Evolutionary conservation across 2,888 invertebrate genomes (phyloP), one percentile per base, ranked within the genome.

Genomic region (Tetranychus piercei): DNA sequence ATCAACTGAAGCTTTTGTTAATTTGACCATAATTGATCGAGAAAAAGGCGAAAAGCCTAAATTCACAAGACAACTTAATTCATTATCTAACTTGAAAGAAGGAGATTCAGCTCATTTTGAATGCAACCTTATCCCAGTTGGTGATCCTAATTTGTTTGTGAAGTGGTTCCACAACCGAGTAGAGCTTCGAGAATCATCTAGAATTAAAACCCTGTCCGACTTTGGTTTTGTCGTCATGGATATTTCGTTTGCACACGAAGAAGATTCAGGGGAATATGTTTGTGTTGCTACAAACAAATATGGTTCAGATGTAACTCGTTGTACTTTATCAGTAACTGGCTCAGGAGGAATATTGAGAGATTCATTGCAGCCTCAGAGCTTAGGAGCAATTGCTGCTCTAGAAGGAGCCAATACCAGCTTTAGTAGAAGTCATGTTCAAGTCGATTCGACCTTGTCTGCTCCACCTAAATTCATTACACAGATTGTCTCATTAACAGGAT

Each of bases 151-250:
- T 78, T 85, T 95, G 11, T 78, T 78, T 76, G 80, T 83, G 20
- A 83, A 83, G 76, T 95, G 93, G 93, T 94, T 92, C 87, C 94
- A 91, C 82, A 94, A 99, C 82, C 92, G 91, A 55, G 89, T 93
- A 82, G 85, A 90, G 1, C 81, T 99, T 99, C 69, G 93, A 85
- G 93, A 94, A 86, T 86, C 86, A 84, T 93, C 94, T 70, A 88
- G 94, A 82, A 93, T 90, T 78, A 92, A 93, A 73, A 90, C 91
- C 74, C 92, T 92, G 86, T 93, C 92, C 83, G 94, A 94, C 82
- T 94, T 94, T 82, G 93, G 93, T 78, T 94, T 94, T 81, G 94
- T 96, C 74, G 92, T 95, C 9, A 84, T 99, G 77, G 92, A 94
- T 20, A 92, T 97, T 79, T 92, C 92, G 82, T 90, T 90, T 78